These are phyloP conservation scores for Climacteris rufus DNA, from an alignment of 2,113 vertebrate genomes.

Conservation along the genomic window DNA sequence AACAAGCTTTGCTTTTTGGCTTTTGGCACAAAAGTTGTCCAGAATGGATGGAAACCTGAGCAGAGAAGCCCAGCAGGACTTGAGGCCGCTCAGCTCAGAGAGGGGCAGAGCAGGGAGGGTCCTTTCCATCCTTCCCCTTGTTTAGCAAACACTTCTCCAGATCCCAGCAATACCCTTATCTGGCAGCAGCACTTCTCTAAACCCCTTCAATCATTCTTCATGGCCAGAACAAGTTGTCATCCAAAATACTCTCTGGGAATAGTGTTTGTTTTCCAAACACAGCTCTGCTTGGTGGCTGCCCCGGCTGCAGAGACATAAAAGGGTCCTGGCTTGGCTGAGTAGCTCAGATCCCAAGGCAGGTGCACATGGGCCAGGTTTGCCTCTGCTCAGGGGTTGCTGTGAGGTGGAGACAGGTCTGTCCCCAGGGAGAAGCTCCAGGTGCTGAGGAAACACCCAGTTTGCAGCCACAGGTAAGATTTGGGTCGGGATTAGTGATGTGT, in stretches of 20 bases:
- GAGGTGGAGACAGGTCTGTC: neutral
- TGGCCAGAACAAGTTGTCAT: slow-evolving; percentile 6
- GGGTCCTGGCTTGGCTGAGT: neutral
- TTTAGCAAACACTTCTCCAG: slow-evolving; percentile 47
- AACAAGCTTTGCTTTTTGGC: neutral
- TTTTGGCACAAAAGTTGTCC: neutral
- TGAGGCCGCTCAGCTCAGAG: neutral
- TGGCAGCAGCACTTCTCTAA: neutral
- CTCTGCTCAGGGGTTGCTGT: neutral
- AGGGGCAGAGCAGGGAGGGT: neutral
- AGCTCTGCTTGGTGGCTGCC: neutral
- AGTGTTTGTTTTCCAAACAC: slow-evolving; percentile 54
- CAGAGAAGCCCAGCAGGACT: neutral
- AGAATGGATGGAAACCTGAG: neutral
- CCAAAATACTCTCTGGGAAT: neutral
- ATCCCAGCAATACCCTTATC: neutral
- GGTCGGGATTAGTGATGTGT: neutral
- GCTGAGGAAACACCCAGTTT: neutral
- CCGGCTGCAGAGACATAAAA: neutral
- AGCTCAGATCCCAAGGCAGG: neutral
- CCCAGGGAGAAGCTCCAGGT: neutral
- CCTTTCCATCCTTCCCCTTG: neutral
- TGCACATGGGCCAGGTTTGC: neutral
- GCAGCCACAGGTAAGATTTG: neutral
- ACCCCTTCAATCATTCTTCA: neutral